Evolutionary conservation across 2,797 vertebrate genomes (phyloP), one percentile per base, ranked within the genome.

Genomic region (Smutsia gigantea): DNA sequence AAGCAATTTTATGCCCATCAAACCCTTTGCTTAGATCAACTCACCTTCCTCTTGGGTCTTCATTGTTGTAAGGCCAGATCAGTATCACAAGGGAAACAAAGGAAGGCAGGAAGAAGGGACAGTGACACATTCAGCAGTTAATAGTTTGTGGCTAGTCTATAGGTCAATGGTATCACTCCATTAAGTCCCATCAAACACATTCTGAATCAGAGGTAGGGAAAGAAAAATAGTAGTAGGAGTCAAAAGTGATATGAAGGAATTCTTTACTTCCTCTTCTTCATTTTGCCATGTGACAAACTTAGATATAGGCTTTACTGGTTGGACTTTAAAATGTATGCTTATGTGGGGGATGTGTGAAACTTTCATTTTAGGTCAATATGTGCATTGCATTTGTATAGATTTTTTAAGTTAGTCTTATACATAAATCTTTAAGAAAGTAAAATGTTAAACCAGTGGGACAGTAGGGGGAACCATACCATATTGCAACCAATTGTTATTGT

Each of bases 391-490:
- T 90, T 85, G 29, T 77, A 46, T 49, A 71, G 72, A 74, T 64
- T 91, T 83, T 93, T 92, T 9, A 39, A n/a, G n/a, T 79, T 18
- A 37, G 21, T 53, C 85, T 90, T 84, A 25, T 93, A 51, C n/a
- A 15, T 79, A 95, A 81, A 63, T 75, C 29, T n/a, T 42, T 75
- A 81, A 25, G 68, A 49, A 82, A 53, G 57, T 86, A 79, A 79
- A 42, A 59, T 46, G 37, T 86, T 92, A 39, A 87, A 72, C 23
- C 34, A 63, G 0, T 63, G 49, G n/a, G 31, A 94, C 87, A 39
- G 10, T 55, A 29, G 53, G 13, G 18, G 18, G 39, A 90, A 21
- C 34, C n/a, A 25, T 64, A 53, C 57, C 27, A 23, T 31, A 39
- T 29, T 82, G 29, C 42, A 88, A 85, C 4, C 55, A 87, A 25